Conservation (phyloP, 2,113 vertebrate genomes). For the Ammodytes dubius region DNA sequence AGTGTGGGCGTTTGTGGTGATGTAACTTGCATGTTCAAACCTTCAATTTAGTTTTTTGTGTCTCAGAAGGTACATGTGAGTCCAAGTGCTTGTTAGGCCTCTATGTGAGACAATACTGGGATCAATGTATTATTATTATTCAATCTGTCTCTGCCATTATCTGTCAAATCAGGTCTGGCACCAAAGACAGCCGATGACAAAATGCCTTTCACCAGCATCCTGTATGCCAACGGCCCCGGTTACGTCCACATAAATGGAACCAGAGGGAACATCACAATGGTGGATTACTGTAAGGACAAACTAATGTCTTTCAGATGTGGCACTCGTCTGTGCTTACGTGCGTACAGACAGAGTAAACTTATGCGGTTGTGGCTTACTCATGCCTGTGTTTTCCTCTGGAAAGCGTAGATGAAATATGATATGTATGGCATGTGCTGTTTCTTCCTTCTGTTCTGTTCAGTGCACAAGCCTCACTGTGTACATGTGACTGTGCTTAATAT, state of each 20-base stretch:
- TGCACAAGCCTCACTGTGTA: constrained; percentile 9
- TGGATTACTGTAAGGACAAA: constrained; percentile 84
- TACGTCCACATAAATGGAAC: constrained; percentile 86
- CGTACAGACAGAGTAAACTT: constrained; percentile 31
- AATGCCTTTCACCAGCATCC: constrained; percentile 87
- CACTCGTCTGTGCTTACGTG: constrained; percentile 43
- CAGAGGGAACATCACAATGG: constrained; percentile 84
- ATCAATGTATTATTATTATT: neutral
- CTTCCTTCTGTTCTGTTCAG: constrained; percentile 23
- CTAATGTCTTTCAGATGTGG: constrained; percentile 74
- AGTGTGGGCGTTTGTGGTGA: neutral
- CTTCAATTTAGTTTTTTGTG: neutral
- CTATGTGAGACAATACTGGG: neutral
- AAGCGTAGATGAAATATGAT: constrained; percentile 45
- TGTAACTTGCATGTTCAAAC: neutral
- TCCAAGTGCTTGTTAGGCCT: neutral
- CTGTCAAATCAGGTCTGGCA: constrained; percentile 80
- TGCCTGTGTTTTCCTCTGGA: constrained; percentile 41
- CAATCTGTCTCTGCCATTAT: neutral
- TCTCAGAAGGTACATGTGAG: neutral
- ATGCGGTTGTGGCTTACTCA: constrained; percentile 61
- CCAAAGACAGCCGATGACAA: constrained; percentile 82
- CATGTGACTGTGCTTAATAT: constrained; percentile 16
- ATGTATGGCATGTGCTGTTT: constrained; percentile 13
- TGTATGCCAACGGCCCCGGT: constrained; percentile 87